phyloP scores from a whole-genome alignment of 2,888 invertebrate genomes.

The Drosophila formosana region DNA sequence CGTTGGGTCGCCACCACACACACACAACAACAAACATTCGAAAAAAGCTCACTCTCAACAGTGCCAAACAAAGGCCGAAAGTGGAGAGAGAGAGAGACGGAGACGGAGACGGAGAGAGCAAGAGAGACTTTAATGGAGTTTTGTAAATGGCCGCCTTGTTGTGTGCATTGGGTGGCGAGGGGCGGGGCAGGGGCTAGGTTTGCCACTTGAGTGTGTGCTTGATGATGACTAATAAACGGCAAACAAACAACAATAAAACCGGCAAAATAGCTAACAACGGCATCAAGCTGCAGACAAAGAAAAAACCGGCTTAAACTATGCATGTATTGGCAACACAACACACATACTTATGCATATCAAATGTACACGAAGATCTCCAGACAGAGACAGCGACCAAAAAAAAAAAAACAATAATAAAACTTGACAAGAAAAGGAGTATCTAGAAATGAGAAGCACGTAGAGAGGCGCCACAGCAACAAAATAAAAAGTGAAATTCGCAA shows the following conservation, averaged over 20 bases:
- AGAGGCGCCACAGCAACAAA: conserved; percentile 4
- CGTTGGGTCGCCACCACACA: conserved; percentile 29
- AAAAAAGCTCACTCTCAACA: conserved; percentile 22
- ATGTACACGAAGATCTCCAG: conserved; percentile 30
- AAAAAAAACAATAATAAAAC: conserved; percentile 6
- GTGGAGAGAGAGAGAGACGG: conserved; percentile 21
- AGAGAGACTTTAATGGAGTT: conserved; percentile 43
- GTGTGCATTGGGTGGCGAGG: conserved; percentile 3
- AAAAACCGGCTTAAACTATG: conserved; percentile 70
- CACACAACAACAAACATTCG: conserved; percentile 13
- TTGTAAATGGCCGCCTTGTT: conserved; percentile 35
- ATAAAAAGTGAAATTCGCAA: not conserved
- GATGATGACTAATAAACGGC: conserved; percentile 68
- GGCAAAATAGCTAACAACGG: conserved; percentile 68
- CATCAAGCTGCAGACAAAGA: conserved; percentile 64
- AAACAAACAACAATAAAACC: conserved; percentile 55
- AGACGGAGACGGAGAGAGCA: not conserved
- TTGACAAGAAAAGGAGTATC: conserved; percentile 5
- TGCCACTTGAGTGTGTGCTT: conserved; percentile 35
- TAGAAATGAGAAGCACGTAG: conserved; percentile 21
- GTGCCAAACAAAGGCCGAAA: conserved; percentile 60
- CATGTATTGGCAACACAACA: conserved; percentile 19
- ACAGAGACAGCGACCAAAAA: not conserved
- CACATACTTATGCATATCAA: conserved; percentile 5
- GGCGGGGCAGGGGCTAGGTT: conserved; percentile 7